Base-by-base conservation (phyloP, 92 coral and sea anemone genomes). In the Phenganax subtilis region DNA sequence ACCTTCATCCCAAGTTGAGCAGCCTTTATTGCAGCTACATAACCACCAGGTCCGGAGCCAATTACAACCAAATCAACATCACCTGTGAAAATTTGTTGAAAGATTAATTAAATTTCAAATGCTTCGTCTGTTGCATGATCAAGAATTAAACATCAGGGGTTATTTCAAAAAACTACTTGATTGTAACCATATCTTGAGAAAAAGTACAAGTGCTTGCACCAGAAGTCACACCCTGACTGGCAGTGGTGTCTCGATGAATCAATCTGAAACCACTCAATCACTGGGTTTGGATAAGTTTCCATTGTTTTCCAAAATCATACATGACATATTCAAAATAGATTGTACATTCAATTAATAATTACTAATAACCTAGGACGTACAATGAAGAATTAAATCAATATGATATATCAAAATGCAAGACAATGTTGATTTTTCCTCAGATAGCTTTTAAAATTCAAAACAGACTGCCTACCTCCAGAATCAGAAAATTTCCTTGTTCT, bases 31-130 rank as follows among this genome's bases (percentile, higher is more conserved):
- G 98, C 96, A 72, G 98, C 98, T 27, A 94, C 98, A 87, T 94
- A 94, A n/a, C 98, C 98, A 15, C 98, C 98, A 15, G 98, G 98
- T 11, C 98, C 98, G 17, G 98, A 94, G 6, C 98, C 98, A 78
- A 94, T 91, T 20, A 94, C 98, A 17, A 94, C 98, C 56, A 94
- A 90, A 86, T 94, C 98, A 28, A 89, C 92, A 16, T 90, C 93
- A 72, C 97, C 98, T 94, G 66, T 25, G 6, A 55, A 70, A 9
- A 75, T 15, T 59, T 66, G 15, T n/a, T 30, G 57, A 28, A 11
- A 72, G 54, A 20, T 27, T 51, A 20, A 51, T 69, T 20, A 47
- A 69, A 10, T 15, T 27, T 69, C 0, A 27, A 9, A 15, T 61
- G 9, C n/a, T 0, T 15, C 5, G 8, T 6, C 67, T 15, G 7